These are phyloP conservation scores for Tipula confusa DNA, from an alignment of 2,888 invertebrate genomes.

Conservation along the genomic window DNA sequence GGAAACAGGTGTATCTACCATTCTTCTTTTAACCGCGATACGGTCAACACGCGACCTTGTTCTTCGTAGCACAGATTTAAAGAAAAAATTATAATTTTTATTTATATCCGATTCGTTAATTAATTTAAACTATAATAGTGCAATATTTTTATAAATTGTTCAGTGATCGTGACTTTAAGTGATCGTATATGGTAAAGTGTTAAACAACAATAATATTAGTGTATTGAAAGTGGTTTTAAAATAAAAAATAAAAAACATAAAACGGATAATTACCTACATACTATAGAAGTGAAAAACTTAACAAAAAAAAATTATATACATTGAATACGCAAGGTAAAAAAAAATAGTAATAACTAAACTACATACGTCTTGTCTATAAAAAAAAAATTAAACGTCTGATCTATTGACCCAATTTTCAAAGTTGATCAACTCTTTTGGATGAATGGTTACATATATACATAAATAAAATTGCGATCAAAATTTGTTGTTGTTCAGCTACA, in stretches of 20 bases:
- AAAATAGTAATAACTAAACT: background rate
- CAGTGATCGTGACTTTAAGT: background rate
- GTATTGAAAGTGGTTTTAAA: background rate
- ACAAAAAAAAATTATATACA: background rate
- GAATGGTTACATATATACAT: background rate
- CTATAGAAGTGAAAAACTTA: background rate
- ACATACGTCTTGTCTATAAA: background rate
- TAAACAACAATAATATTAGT: background rate
- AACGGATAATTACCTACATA: background rate
- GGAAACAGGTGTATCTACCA: constrained; percentile 52
- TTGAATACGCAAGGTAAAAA: background rate
- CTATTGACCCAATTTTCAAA: background rate
- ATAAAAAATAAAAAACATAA: background rate
- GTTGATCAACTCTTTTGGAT: background rate
- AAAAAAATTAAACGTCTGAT: background rate
- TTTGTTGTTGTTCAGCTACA: background rate
- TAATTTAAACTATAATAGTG: background rate
- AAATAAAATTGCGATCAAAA: background rate
- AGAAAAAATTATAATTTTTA: too few species aligned
- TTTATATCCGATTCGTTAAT: background rate
- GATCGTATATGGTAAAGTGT: background rate
- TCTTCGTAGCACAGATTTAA: constrained; percentile 28
- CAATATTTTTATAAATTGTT: background rate
- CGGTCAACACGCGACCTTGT: constrained; percentile 47
- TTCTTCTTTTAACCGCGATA: constrained; percentile 51